A percentile compares a stretch with the other conserved stretches of the same genome.
Conservation (phyloP, 2,113 vertebrate species). For the Urocynchramus pylzowi region DNA sequence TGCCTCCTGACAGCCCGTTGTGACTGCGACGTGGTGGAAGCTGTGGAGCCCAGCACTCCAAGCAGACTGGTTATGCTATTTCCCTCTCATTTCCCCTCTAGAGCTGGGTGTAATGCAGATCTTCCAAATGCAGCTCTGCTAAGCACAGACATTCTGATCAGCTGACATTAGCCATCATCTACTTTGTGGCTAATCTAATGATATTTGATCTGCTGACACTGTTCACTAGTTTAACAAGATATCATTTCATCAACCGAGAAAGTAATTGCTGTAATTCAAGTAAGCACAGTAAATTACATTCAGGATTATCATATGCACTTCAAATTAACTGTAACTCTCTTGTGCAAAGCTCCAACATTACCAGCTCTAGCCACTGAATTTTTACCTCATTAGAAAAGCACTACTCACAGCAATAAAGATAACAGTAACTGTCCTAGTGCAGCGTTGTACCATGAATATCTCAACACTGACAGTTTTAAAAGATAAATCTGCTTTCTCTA, state of each 20-base stretch:
- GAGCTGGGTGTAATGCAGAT: background rate
- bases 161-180: background rate
- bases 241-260: constrained; percentile 24
- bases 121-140: background rate
- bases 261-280: constrained; percentile 32
- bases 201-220: constrained; percentile 32
- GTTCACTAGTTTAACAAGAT: constrained; percentile 20
- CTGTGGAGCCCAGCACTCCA: background rate
- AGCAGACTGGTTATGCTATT: background rate
- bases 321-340: background rate
- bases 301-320: background rate
- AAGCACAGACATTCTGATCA: background rate
- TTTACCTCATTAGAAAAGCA: background rate
- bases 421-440: background rate
- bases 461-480: background rate
- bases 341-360: background rate
- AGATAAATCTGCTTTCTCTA: background rate
- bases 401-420: background rate
- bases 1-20: background rate
- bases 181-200: constrained; percentile 3
- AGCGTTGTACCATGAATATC: background rate
- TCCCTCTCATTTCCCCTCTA: background rate
- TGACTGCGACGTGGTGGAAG: background rate
- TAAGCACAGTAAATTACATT: constrained; percentile 9
- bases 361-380: background rate